Evolutionary conservation across 2,797 vertebrate genomes (phyloP).

Genomic region (Emys orbicularis): DNA sequence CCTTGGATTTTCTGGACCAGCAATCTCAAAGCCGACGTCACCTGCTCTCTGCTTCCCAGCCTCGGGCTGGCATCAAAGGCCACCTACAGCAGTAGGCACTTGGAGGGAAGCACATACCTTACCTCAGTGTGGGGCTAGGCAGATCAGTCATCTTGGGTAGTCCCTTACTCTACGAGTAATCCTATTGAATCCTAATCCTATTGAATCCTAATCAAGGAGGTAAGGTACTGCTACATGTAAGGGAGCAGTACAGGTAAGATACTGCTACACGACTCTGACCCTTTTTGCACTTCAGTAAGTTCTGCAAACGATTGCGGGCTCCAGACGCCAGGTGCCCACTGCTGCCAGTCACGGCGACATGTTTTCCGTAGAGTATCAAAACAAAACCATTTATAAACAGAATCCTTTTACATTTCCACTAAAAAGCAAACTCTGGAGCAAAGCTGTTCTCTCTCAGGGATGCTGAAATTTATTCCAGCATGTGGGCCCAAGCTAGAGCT

Average conservation of each 20-base stretch:
- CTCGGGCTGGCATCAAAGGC: neutral
- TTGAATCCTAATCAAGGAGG: too few relatives aligned
- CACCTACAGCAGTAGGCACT: neutral
- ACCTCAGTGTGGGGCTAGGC: neutral
- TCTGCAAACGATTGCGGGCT: too few relatives aligned
- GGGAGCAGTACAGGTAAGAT: too few relatives aligned
- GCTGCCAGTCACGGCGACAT: neutral
- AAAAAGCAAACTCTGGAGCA: accelerated
- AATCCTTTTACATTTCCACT: accelerated
- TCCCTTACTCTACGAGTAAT: too few relatives aligned
- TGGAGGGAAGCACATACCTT: neutral
- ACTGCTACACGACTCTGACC: too few relatives aligned
- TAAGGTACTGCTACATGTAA: too few relatives aligned
- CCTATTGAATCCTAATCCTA: too few relatives aligned
- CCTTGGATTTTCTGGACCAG: neutral
- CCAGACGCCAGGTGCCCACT: too few relatives aligned
- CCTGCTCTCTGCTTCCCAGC: neutral
- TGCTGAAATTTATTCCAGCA: accelerated
- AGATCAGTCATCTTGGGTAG: too few relatives aligned
- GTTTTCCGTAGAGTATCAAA: neutral
- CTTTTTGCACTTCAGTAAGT: too few relatives aligned
- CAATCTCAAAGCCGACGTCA: neutral
- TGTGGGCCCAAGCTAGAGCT: neutral
- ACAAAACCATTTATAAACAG: neutral
- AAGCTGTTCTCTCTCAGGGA: accelerated